phyloP scores from a whole-genome alignment of 2,797 vertebrate species.

The Cirrhinus mrigala region DNA sequence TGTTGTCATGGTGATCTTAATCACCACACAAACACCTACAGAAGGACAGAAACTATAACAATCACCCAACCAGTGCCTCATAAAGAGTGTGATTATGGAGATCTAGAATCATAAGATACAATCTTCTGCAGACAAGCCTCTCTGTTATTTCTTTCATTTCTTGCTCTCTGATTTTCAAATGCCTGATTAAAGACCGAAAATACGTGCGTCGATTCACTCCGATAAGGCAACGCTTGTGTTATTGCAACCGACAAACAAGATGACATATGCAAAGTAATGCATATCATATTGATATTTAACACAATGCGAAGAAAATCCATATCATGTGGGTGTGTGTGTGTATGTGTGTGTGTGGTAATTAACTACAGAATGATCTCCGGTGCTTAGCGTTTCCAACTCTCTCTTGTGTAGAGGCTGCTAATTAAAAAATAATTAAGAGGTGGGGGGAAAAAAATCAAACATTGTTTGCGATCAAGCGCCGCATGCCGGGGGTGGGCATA shows the following conservation, averaged over 20 bases:
- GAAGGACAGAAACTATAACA: slow-evolving; percentile 55
- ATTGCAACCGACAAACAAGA: slow-evolving; percentile 20
- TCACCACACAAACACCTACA: slow-evolving; percentile 61
- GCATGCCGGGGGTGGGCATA: slow-evolving; percentile 51
- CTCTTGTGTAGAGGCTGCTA: slow-evolving; percentile 49
- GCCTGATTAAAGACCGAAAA: slow-evolving; percentile 29
- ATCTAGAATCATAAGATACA: slow-evolving; percentile 23
- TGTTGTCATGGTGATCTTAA: slow-evolving; percentile 61
- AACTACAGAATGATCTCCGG: slow-evolving; percentile 45
- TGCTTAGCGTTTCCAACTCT: slow-evolving; percentile 45
- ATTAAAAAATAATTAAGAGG: slow-evolving; percentile 61
- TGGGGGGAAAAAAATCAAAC: slow-evolving; percentile 45
- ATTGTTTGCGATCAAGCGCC: slow-evolving; percentile 57
- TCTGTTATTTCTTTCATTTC: slow-evolving; percentile 30
- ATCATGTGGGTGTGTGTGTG: slow-evolving; percentile 5
- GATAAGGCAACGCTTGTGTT: slow-evolving; percentile 18
- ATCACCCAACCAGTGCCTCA: slow-evolving; percentile 28
- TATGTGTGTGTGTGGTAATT: slow-evolving; percentile 44
- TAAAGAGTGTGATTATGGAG: slow-evolving; percentile 35
- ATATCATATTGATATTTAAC: slow-evolving; percentile 39
- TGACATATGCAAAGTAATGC: slow-evolving; percentile 36
- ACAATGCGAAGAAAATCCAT: slow-evolving; percentile 26
- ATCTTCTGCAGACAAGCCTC: slow-evolving; percentile 15
- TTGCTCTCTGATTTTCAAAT: slow-evolving; percentile 9
- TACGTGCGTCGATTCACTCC: not conserved